phyloP scores from a whole-genome alignment of 2,797 vertebrate genomes.

The Eulemur albifrons region DNA sequence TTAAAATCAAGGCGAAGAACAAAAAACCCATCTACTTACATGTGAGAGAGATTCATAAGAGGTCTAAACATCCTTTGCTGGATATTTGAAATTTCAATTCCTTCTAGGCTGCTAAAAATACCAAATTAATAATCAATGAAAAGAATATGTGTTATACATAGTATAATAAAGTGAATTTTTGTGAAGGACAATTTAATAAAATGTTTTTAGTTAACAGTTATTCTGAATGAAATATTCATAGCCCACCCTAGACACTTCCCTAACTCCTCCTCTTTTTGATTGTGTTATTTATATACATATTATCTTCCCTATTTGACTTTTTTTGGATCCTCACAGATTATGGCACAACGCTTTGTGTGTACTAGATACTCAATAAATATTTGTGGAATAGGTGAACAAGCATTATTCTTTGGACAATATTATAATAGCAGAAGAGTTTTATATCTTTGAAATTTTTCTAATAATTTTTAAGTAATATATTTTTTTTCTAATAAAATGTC shows the following conservation, averaged over 20 bases:
- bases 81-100: conserved; percentile 95
- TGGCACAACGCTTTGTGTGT: background rate
- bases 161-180: conserved; percentile 28
- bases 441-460: background rate
- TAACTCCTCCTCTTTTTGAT: background rate
- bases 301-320: background rate
- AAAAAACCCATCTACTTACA: conserved; percentile 88
- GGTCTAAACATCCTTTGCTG: conserved; percentile 95
- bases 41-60: conserved; percentile 95
- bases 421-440: background rate
- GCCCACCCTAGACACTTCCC: background rate
- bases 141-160: background rate
- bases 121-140: conserved; percentile 64
- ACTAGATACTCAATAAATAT: background rate
- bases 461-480: background rate
- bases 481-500: background rate
- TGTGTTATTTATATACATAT: background rate
- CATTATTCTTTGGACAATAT: background rate
- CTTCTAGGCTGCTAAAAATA: conserved; percentile 94
- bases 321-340: background rate
- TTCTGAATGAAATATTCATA: background rate
- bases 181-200: background rate
- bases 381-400: background rate
- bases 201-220: background rate
- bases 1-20: conserved; percentile 29